phyloP scores from a whole-genome alignment of 2,797 vertebrate species.

The Pogoniulus pusillus region DNA sequence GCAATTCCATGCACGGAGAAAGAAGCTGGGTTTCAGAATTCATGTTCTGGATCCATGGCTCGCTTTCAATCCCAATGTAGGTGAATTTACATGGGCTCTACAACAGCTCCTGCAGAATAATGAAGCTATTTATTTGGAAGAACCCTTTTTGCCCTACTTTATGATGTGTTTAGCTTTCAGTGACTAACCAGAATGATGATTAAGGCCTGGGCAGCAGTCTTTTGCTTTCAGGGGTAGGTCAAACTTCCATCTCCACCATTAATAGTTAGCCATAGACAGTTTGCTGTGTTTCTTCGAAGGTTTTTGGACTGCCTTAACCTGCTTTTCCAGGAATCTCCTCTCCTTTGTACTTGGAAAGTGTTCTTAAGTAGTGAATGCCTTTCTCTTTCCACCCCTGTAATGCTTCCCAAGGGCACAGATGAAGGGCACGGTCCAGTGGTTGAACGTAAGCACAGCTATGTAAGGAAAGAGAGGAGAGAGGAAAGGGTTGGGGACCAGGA shows the following conservation, averaged over 20 bases:
- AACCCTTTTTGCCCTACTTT: slow-evolving; percentile 1
- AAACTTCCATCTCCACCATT: slow-evolving; percentile 32
- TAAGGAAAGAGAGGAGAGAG: neutral
- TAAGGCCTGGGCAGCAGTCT: slow-evolving; percentile 36
- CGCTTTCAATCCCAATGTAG: neutral
- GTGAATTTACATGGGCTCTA: neutral
- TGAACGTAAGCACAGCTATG: neutral
- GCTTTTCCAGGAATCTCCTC: slow-evolving; percentile 69
- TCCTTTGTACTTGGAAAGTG: slow-evolving; percentile 58
- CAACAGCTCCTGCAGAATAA: neutral
- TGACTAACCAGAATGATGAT: slow-evolving; percentile 47
- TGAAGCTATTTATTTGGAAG: slow-evolving; percentile 38
- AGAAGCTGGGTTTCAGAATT: slow-evolving; percentile 7
- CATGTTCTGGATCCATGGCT: neutral
- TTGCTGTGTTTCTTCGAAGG: slow-evolving; percentile 50
- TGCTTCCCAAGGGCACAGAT: neutral
- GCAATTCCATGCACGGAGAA: neutral
- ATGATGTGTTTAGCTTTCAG: slow-evolving; percentile 29
- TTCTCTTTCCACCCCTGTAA: slow-evolving; percentile 56
- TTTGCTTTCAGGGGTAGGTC: slow-evolving; percentile 41
- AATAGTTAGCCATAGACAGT: slow-evolving; percentile 28
- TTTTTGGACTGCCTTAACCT: slow-evolving; percentile 42
- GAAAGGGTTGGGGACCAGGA: neutral
- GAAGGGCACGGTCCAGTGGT: neutral
- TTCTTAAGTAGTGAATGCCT: slow-evolving; percentile 33